A percentile compares a stretch with the other conserved stretches of the same genome.
Evolutionary conservation across 2,113 vertebrate species (phyloP).

Genomic region (Takifugu bimaculatus): DNA sequence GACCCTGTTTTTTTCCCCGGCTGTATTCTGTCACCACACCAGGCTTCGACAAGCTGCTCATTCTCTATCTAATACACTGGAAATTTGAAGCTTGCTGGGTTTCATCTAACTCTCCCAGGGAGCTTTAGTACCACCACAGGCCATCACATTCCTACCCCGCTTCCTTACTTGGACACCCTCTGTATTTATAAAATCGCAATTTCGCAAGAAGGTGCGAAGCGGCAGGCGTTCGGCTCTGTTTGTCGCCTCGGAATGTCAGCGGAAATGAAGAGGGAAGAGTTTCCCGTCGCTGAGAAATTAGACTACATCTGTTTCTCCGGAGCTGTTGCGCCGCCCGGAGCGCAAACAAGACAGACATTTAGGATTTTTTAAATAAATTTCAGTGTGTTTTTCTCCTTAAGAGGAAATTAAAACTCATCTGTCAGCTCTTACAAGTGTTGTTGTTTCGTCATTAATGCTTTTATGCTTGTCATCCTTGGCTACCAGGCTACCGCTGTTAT

Average conservation of each 20-base stretch:
- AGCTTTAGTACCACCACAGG: slow-evolving; percentile 18
- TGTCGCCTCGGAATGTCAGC: too few relatives aligned
- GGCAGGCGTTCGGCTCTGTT: too few relatives aligned
- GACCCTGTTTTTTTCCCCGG: slow-evolving; percentile 8
- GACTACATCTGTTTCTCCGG: slow-evolving; percentile 27
- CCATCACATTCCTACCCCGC: slow-evolving; percentile 17
- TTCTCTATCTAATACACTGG: slow-evolving; percentile 25
- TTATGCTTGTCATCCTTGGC: too few relatives aligned
- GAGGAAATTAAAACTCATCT: too few relatives aligned
- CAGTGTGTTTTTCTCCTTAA: too few relatives aligned
- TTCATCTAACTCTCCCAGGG: slow-evolving; percentile 20
- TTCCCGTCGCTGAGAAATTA: slow-evolving; percentile 22
- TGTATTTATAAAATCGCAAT: background rate
- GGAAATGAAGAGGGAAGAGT: background rate
- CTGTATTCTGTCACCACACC: slow-evolving; percentile 4
- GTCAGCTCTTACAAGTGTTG: too few relatives aligned
- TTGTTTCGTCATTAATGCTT: too few relatives aligned
- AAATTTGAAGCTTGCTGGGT: slow-evolving; percentile 37
- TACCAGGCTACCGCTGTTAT: too few relatives aligned
- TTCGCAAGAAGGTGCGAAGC: too few relatives aligned
- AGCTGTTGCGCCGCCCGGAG: background rate
- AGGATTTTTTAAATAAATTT: too few relatives aligned
- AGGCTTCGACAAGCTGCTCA: slow-evolving; percentile 24
- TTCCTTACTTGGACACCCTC: background rate
- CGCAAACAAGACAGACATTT: background rate